Conservation (phyloP, 92 coral and sea anemone genomes). For the Palythoa grandis region DNA sequence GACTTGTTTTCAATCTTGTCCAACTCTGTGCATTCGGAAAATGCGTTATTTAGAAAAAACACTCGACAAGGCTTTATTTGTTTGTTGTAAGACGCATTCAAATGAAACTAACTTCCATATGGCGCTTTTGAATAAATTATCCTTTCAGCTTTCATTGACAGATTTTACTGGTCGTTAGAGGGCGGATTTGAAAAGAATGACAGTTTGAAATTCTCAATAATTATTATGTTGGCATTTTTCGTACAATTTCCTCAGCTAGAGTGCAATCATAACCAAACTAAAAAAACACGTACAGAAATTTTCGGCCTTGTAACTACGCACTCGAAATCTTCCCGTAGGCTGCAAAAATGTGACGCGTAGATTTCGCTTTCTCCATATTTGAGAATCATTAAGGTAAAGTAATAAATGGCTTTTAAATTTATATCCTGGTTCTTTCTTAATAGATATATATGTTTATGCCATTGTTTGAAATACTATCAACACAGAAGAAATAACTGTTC, state of each 20-base stretch:
- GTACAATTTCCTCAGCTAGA: slow-evolving; percentile 26
- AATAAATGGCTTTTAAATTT: slow-evolving; percentile 44
- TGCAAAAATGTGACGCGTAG: slow-evolving; percentile 23
- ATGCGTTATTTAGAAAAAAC: slow-evolving; percentile 40
- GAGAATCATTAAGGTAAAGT: slow-evolving; percentile 18
- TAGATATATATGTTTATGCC: slow-evolving; percentile 31
- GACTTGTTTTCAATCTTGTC: background rate
- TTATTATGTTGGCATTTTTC: slow-evolving; percentile 29
- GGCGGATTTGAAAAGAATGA: slow-evolving; percentile 42
- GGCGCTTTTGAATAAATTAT: slow-evolving; percentile 52
- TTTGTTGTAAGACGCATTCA: slow-evolving; percentile 45
- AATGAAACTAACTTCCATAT: slow-evolving; percentile 49
- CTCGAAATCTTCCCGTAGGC: slow-evolving; percentile 30
- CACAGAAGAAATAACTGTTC: slow-evolving; percentile 23
- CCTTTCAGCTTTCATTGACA: slow-evolving; percentile 42
- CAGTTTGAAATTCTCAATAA: slow-evolving; percentile 46
- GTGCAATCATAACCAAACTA: background rate
- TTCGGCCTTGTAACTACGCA: background rate
- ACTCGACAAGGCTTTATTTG: slow-evolving; percentile 33
- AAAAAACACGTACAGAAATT: slow-evolving; percentile 23
- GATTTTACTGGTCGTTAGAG: slow-evolving; percentile 49
- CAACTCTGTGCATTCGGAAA: slow-evolving; percentile 3
- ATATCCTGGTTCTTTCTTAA: slow-evolving; percentile 40
- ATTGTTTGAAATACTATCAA: slow-evolving; percentile 29
- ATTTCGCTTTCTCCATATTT: background rate